Conservation (phyloP, 2,113 vertebrate genomes). For the Oreochromis niloticus region DNA sequence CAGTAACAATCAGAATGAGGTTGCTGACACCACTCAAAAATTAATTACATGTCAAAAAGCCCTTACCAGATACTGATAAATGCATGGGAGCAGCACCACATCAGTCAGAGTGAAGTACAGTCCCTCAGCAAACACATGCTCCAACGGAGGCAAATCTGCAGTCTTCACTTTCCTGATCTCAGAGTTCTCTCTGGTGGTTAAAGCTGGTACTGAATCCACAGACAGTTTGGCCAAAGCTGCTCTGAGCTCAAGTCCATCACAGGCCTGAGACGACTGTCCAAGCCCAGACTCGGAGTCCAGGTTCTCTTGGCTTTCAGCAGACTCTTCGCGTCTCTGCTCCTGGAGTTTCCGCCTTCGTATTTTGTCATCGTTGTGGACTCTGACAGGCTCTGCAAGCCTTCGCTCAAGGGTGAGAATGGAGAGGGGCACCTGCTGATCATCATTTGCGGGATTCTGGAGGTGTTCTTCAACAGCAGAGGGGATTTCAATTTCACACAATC, state of each 20-base stretch:
- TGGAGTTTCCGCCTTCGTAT: slow-evolving; percentile 90
- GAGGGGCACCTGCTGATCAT: slow-evolving; percentile 64
- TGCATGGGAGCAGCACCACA: slow-evolving; percentile 88
- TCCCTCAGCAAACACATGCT: slow-evolving; percentile 92
- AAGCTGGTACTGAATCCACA: slow-evolving; percentile 54
- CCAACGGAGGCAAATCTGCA: slow-evolving; percentile 81
- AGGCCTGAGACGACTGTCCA: background rate
- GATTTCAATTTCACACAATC: slow-evolving; percentile 91
- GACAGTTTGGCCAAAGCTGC: slow-evolving; percentile 83
- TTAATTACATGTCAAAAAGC: background rate
- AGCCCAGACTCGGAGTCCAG: background rate
- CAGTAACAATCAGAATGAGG: background rate
- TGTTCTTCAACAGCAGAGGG: slow-evolving; percentile 84
- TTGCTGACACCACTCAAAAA: background rate
- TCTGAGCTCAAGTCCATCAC: slow-evolving; percentile 74
- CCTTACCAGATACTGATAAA: slow-evolving; percentile 91
- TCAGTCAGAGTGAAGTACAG: slow-evolving; percentile 95
- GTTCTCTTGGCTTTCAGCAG: background rate
- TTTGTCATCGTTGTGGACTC: slow-evolving; percentile 96
- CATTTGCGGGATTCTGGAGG: slow-evolving; percentile 61
- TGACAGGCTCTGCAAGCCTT: slow-evolving; percentile 86
- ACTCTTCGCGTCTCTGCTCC: slow-evolving; percentile 42
- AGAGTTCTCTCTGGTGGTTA: slow-evolving; percentile 74
- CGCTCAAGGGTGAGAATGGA: slow-evolving; percentile 83
- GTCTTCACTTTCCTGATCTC: slow-evolving; percentile 86